These are phyloP conservation scores for Notoglanidium macrostoma DNA, from an alignment of 2,797 vertebrate species.

Conservation along the genomic window DNA sequence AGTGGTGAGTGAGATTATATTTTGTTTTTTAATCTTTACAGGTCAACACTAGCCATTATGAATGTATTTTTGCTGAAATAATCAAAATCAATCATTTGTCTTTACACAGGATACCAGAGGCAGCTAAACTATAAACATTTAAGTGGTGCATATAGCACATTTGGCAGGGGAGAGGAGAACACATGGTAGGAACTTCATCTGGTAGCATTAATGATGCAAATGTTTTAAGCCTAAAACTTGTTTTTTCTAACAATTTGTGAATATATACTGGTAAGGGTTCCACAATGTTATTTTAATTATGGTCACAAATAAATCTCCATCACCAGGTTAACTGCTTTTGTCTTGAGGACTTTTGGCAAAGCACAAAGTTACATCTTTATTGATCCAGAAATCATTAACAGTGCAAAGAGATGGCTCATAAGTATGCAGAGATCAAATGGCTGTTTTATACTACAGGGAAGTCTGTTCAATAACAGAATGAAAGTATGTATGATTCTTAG, in stretches of 20 bases:
- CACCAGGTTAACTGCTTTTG: constrained; percentile 84
- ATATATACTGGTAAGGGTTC: too few relatives aligned
- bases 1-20: constrained; percentile 67
- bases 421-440: constrained; percentile 71
- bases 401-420: constrained; percentile 73
- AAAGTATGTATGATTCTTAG: constrained; percentile 67
- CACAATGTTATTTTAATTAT: too few relatives aligned
- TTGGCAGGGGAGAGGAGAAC: constrained; percentile 72
- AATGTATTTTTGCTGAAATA: neutral
- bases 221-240: neutral
- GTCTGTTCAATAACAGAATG: constrained; percentile 78
- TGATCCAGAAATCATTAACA: constrained; percentile 70
- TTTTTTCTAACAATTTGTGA: too few relatives aligned
- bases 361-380: constrained; percentile 77
- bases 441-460: constrained; percentile 76
- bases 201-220: neutral
- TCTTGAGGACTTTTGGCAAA: constrained; percentile 79
- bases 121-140: constrained; percentile 76
- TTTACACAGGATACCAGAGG: constrained; percentile 78
- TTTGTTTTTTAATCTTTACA: neutral
- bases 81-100: neutral
- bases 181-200: constrained; percentile 75
- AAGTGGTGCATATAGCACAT: constrained; percentile 77
- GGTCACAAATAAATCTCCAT: neutral
- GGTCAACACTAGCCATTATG: too few relatives aligned